Evolutionary conservation across 2,888 invertebrate species (phyloP).

Genomic region (Drosophila paracracens): DNA sequence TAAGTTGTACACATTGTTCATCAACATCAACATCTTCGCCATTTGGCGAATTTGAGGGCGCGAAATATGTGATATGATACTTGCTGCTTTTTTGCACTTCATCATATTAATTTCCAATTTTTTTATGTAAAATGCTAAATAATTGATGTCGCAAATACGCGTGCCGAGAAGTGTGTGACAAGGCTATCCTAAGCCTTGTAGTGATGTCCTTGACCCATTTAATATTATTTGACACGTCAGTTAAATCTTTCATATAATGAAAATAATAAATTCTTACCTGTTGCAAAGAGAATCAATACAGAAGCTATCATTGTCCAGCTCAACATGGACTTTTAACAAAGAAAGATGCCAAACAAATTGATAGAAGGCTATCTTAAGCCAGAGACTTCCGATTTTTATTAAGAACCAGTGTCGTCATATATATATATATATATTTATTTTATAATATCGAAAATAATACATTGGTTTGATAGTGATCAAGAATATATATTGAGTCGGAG

Average conservation of each 20-base stretch:
- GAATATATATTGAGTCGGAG: no score
- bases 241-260: not conserved
- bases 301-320: not conserved
- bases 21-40: not conserved
- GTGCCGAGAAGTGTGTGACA: not conserved
- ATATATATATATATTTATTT: no score
- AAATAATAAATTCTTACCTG: no score
- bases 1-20: conserved; percentile 82
- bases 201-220: not conserved
- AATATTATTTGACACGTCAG: not conserved
- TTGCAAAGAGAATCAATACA: not conserved
- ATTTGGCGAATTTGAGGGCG: not conserved
- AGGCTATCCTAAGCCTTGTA: not conserved
- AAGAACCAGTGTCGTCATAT: not conserved
- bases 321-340: not conserved
- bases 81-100: not conserved
- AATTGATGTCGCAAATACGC: not conserved
- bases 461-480: no score
- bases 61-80: not conserved
- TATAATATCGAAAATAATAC: no score
- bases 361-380: not conserved
- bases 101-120: not conserved
- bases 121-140: not conserved
- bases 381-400: not conserved
- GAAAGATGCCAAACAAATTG: not conserved